Base-by-base conservation (phyloP, 2,113 vertebrate species). In the Galemys pyrenaicus region DNA sequence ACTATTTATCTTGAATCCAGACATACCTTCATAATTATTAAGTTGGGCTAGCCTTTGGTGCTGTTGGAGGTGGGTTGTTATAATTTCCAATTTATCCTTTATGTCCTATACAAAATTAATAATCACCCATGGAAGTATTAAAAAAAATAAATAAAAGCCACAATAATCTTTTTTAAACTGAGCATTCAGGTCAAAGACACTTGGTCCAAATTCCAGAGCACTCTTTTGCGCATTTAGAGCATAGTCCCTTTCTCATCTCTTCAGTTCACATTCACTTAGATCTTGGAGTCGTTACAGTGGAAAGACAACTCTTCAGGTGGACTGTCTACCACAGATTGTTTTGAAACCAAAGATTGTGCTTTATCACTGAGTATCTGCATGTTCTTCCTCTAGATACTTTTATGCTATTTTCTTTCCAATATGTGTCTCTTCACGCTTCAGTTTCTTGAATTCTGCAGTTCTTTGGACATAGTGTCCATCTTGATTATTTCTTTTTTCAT, bases 61-160 rank as follows among this genome's bases (percentile, higher is more conserved):
- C 44, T 87, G 10, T 64, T 26, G 10, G 6, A 71, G 20, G 44
- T 60, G 16, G 41, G 13, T 19, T 44, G 41, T 19, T 30, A 3
- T 11, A n/a, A 30, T 65, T 85, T 83, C 49, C 19, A 28, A 62
- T n/a, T 85, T 13, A 17, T 58, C 11, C 30, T 56, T 56, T 56
- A 56, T 22, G 6, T 20, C 9, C 54, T 56, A 22, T 24, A 56
- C 17, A 56, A 56, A 56, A 56, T 22, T 32, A 86, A 46, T 1
- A 2, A 60, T 13, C 35, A 17, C 3, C 28, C 26, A 6, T 5
- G 49, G n/a, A 35, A 78, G 1, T 64, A 60, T 62, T 77, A 49
- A 49, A 49, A 84, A 64, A 74, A 93, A 56, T 44, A 88, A 85
- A 75, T 46, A 37, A 74, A 83, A 58, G 20, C 70, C 78, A 20